Conservation (phyloP, 2,113 vertebrate species). For the Oryzias woworae region DNA sequence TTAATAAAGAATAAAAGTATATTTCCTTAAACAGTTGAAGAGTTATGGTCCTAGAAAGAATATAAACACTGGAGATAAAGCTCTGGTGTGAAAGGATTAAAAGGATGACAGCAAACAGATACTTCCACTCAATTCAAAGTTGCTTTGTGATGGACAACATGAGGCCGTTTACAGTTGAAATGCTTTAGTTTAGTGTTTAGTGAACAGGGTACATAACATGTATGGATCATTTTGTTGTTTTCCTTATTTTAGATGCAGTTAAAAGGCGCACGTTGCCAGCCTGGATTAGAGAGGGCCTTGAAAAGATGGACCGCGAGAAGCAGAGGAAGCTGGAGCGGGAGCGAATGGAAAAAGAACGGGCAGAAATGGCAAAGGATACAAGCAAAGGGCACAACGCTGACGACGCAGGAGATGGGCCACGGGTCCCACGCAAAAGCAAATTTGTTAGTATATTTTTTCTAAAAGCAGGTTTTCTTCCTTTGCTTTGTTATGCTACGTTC, state of each 20-base stretch:
- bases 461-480: neutral
- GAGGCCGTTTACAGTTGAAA: no score
- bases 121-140: no score
- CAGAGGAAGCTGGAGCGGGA: slow-evolving; percentile 96
- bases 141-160: no score
- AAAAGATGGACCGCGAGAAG: slow-evolving; percentile 98
- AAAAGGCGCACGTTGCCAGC: slow-evolving; percentile 95
- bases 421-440: slow-evolving; percentile 95
- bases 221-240: neutral
- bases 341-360: slow-evolving; percentile 92
- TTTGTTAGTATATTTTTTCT: slow-evolving; percentile 85
- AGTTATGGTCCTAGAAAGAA: no score
- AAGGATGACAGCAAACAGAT: no score
- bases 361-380: slow-evolving; percentile 88
- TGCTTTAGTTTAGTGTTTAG: no score
- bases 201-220: no score
- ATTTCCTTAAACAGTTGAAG: no score
- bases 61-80: no score
- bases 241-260: slow-evolving; percentile 82
- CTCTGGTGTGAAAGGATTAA: no score
- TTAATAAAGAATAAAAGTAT: no score
- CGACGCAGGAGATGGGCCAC: slow-evolving; percentile 84
- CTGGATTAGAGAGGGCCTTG: slow-evolving; percentile 98
- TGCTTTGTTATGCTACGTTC: no score
- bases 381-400: slow-evolving; percentile 80